phyloP scores from a whole-genome alignment of 1,140 invertebrate genomes.

The Eupristina koningsbergeri region DNA sequence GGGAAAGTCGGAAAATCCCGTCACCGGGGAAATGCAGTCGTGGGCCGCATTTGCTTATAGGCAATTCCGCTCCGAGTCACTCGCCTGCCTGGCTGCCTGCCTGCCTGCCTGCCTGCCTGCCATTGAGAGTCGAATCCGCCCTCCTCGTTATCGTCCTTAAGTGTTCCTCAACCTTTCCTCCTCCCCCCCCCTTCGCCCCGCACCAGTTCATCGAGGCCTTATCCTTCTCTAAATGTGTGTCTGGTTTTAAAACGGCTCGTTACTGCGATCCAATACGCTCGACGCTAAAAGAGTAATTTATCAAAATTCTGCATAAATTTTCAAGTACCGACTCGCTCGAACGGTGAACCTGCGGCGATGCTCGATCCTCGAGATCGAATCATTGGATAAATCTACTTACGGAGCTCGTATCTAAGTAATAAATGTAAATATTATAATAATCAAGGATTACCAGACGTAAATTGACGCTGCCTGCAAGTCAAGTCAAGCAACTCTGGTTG shows the following conservation, averaged over 20 bases:
- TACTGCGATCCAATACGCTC: neutral
- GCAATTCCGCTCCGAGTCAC: neutral
- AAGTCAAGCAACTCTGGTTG: neutral
- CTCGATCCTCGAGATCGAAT: neutral
- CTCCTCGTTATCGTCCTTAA: conserved; percentile 55
- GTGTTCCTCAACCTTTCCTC: conserved; percentile 26
- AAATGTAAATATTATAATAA: conserved; percentile 28
- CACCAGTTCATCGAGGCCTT: neutral
- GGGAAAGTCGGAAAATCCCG: neutral
- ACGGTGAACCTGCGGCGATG: neutral
- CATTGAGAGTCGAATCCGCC: conserved; percentile 22
- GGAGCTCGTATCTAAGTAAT: neutral
- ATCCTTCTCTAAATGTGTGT: neutral
- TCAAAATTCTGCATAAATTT: conserved; percentile 43
- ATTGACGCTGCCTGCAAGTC: too few relatives aligned
- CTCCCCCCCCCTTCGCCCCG: too few relatives aligned
- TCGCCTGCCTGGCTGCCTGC: too few relatives aligned
- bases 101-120: too few relatives aligned
- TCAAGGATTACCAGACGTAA: neutral
- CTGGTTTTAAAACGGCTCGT: neutral
- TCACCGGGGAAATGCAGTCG: neutral
- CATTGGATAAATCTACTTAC: neutral
- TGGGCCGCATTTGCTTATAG: conserved; percentile 17
- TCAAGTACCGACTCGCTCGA: neutral
- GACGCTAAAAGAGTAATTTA: conserved; percentile 35